Base-by-base conservation (phyloP, 2,888 invertebrate species). In the Nephrotoma guestfalica region DNA sequence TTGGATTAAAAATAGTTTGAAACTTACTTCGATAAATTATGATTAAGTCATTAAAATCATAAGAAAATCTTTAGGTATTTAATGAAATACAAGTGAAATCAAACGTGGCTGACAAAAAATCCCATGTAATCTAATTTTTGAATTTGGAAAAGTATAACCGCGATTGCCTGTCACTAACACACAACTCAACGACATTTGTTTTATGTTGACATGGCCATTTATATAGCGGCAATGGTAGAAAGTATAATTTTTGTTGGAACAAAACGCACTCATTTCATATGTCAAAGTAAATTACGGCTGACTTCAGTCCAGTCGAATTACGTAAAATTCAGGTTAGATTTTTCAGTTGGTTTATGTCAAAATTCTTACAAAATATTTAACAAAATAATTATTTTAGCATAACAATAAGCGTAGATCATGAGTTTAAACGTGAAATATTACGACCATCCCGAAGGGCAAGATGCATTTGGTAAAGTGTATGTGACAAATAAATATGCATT, bases 361-460 rank as follows among this genome's bases (percentile, higher is more conserved):
- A 85, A 43, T n/a, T 43, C 11, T 42, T 18, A 85, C 30, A 18
- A 5, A 83, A n/a, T 6, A 42, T 42, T 41, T 42, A 47, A 30
- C 30, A 30, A 30, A 30, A 30, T 30, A 30, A 47, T 86, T 86
- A 30, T 86, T 42, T 43, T 86, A 43, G 15, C 15, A n/a, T 85
- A 45, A 15, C 40, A 47, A 13, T 45, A 40, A 11, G 6, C 30
- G 4, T 45, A 51, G 2, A 51, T 57, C 13, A 86, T 86, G 86
- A 86, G 15, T 87, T 85, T 91, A 71, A 90, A 90, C 87, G 87
- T 89, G 11, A 90, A 91, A 86, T 94, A 94, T 90, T 95, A 94
- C 89, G 95, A 95, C 89, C 92, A 94, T 45, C 96, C 96, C 0
- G 96, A 96, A 87, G 96, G 96, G 7, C 90, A 94, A 86, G 95